phyloP scores from a whole-genome alignment of 1,140 invertebrate species.

The Mamestra configurata region DNA sequence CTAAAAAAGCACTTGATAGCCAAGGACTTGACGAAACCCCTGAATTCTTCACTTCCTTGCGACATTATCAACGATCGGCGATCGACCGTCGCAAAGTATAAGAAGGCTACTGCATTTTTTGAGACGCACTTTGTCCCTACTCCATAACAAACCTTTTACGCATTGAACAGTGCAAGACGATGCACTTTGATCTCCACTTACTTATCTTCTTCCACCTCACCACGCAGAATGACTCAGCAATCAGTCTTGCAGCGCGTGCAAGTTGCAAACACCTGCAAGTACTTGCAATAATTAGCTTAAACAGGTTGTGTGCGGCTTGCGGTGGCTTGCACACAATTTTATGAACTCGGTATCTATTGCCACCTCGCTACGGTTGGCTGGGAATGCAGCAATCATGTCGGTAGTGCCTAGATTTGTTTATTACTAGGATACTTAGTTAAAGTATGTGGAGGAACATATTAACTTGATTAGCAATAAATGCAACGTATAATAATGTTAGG shows the following conservation, averaged over 20 bases:
- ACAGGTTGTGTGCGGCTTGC: slow-evolving; percentile 6
- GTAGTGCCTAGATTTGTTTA: neutral
- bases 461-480: neutral
- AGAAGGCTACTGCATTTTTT: no score
- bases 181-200: neutral
- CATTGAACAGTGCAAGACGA: no score
- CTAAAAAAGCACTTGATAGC: no score
- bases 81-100: no score
- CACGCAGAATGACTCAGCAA: neutral
- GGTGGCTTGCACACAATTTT: slow-evolving; percentile 19
- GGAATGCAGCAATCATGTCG: neutral
- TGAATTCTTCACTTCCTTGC: no score
- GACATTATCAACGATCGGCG: no score
- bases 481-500: no score
- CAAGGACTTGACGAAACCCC: no score
- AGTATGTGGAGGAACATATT: no score
- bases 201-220: neutral
- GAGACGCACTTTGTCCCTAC: no score
- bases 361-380: slow-evolving; percentile 3
- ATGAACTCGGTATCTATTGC: slow-evolving; percentile 11
- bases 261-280: neutral
- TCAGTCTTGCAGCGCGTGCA: neutral
- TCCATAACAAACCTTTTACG: no score
- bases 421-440: neutral
- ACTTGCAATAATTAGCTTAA: slow-evolving; percentile 9